A percentile compares a stretch with the other conserved stretches of the same genome.
Conservation (phyloP, 2,113 vertebrate species). For the Nibea coibor region DNA sequence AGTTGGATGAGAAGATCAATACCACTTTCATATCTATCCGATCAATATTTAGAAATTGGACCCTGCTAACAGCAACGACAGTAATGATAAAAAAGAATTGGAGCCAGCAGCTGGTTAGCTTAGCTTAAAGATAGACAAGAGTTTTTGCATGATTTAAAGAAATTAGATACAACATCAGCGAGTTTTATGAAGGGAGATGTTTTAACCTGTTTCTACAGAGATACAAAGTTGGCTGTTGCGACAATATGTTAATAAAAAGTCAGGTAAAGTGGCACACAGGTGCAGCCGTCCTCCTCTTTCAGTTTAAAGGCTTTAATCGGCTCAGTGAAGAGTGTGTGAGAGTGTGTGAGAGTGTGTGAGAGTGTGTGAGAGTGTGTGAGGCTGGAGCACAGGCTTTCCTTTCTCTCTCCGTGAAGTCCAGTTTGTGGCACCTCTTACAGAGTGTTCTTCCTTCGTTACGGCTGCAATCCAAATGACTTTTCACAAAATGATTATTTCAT, state of each 20-base stretch:
- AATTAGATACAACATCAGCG: no score
- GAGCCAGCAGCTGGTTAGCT: no score
- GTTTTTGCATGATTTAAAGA: no score
- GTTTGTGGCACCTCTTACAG: neutral
- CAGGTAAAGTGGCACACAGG: neutral
- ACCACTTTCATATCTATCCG: no score
- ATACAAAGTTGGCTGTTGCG: neutral
- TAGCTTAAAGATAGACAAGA: no score
- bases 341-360: no score
- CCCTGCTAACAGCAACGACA: no score
- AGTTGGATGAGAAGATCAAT: no score
- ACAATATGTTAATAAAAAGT: neutral
- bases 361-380: neutral
- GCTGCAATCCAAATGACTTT: slow-evolving; percentile 24
- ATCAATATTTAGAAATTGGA: no score
- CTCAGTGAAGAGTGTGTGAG: neutral
- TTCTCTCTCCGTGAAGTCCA: neutral
- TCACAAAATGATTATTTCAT: slow-evolving; percentile 37
- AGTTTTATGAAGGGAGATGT: neutral
- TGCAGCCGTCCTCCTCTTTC: neutral
- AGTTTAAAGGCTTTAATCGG: neutral
- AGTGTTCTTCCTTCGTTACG: slow-evolving; percentile 7
- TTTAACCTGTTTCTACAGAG: neutral
- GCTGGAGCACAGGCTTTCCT: no score
- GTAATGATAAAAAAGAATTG: no score